Percentiles rank a stretch among this genome's conserved stretches.
These are phyloP conservation scores for Ataeniobius toweri DNA, from an alignment of 2,797 vertebrate genomes.

Conservation along the genomic window DNA sequence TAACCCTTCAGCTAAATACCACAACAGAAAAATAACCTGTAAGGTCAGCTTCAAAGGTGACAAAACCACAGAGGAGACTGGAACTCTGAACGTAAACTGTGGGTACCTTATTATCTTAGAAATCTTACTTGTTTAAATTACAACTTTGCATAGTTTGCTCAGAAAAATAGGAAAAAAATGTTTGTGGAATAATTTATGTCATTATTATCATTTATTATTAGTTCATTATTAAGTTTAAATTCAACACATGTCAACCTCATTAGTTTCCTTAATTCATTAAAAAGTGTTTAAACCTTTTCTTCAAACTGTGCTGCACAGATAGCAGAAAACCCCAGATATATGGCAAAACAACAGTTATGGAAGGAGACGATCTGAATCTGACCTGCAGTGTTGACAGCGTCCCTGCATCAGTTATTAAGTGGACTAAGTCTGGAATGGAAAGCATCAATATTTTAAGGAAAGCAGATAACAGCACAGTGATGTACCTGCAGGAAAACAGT, in stretches of 20 bases:
- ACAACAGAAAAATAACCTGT: slow-evolving; percentile 42
- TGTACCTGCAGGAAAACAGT: not conserved
- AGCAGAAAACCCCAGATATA: slow-evolving; percentile 10
- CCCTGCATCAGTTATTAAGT: slow-evolving; percentile 5
- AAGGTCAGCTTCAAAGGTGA: slow-evolving; percentile 21
- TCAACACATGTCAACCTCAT: not conserved
- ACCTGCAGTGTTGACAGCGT: slow-evolving; percentile 59
- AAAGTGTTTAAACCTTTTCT: not conserved
- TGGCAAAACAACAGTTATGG: slow-evolving; percentile 7
- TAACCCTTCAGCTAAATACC: slow-evolving; percentile 30
- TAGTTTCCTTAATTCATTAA: not conserved
- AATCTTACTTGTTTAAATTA: not conserved
- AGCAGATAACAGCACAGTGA: not conserved
- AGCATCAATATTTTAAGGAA: not conserved
- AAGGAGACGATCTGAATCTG: slow-evolving; percentile 47
- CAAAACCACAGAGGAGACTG: slow-evolving; percentile 16
- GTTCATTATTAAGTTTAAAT: no score
- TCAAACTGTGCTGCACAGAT: not conserved
- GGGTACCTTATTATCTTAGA: slow-evolving; percentile 23
- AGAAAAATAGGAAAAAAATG: not conserved
- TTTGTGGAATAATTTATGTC: not conserved
- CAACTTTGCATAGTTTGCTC: not conserved
- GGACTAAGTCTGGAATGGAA: not conserved
- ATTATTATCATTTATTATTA: not conserved
- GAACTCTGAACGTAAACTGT: slow-evolving; percentile 47